Evolutionary conservation across 2,113 vertebrate genomes (phyloP).

Genomic region (Pluvialis apricaria): DNA sequence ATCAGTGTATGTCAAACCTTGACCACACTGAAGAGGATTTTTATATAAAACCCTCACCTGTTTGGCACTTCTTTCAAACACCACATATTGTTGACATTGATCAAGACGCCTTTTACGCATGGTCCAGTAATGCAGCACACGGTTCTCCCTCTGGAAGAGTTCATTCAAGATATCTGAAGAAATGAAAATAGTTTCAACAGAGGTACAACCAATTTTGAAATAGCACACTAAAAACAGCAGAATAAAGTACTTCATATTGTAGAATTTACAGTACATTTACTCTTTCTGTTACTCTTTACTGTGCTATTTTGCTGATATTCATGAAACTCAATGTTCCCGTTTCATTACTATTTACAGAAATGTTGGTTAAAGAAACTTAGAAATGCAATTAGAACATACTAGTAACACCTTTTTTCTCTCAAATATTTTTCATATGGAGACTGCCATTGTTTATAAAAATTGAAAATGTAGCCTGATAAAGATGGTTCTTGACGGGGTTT

Average conservation of each 20-base stretch:
- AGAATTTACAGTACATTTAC: not conserved
- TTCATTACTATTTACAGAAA: not conserved
- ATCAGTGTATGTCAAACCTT: not conserved
- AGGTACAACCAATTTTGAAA: not conserved
- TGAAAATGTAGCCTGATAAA: not conserved
- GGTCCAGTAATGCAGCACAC: slow-evolving; percentile 98
- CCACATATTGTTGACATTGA: slow-evolving; percentile 98
- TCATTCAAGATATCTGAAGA: slow-evolving; percentile 93
- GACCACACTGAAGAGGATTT: not conserved
- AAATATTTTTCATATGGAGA: not conserved
- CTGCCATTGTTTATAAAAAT: not conserved
- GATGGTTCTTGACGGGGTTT: not conserved
- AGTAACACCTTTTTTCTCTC: not conserved
- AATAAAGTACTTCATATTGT: not conserved
- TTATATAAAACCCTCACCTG: slow-evolving; percentile 79
- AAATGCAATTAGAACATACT: not conserved
- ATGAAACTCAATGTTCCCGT: not conserved
- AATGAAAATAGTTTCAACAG: not conserved
- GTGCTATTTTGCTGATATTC: not conserved
- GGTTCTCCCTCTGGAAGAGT: slow-evolving; percentile 95
- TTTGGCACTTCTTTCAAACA: slow-evolving; percentile 98
- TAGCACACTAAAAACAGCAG: not conserved
- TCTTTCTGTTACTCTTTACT: not conserved
- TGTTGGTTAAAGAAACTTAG: not conserved
- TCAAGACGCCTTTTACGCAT: slow-evolving; percentile 95